Evolutionary conservation across 92 coral and sea anemone genomes (phyloP), one percentile per base, ranked within the genome.

Genomic region (Montipora capitata): DNA sequence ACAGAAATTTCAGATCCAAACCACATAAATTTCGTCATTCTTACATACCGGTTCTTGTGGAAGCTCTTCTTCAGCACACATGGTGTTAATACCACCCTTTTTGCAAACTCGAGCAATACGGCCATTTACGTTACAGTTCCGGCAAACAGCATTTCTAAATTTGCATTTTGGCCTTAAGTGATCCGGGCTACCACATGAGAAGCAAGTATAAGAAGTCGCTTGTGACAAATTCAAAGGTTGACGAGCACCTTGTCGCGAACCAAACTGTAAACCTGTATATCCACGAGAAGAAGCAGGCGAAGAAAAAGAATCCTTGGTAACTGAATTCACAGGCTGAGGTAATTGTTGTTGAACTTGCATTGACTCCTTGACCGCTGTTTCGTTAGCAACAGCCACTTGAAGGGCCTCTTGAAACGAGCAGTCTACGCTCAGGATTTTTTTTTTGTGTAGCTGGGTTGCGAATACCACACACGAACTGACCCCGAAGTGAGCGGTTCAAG

Each of bases 1-100:
- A 92, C 90, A 67, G 90, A 77, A 92, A 92, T 92, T 72, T 83
- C 92, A 40, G 84, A 80, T 59, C 81, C 78, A 82, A 41, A 89
- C 69, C 68, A 80, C 65, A 88, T 72, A 65, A 87, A 41, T 1
- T 63, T 77, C 85, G 6, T 86, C 90, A 6, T 86, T 85, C 3
- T 18, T 67, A 80, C 40, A 35, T 3, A 63, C n/a, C 48, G 20
- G 40, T 87, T 87, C 64, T 58, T 88, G 56, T 17, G 52, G 27
- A 2, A 57, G 10, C 17, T 88, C 80, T 44, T 63, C 48, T 41
- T 84, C 80, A 7, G 48, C 56, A 77, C 78, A 14, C 39, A 66
- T 6, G 35, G 66, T 51, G 43, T 84, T 73, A 4, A 67, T 39
- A 59, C 72, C 62, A 16, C 43, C 59, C 9, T 59, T 88, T 62